A percentile compares a stretch with the other conserved stretches of the same genome.
phyloP scores from a whole-genome alignment of 2,888 invertebrate species.

The Allygus modestus region DNA sequence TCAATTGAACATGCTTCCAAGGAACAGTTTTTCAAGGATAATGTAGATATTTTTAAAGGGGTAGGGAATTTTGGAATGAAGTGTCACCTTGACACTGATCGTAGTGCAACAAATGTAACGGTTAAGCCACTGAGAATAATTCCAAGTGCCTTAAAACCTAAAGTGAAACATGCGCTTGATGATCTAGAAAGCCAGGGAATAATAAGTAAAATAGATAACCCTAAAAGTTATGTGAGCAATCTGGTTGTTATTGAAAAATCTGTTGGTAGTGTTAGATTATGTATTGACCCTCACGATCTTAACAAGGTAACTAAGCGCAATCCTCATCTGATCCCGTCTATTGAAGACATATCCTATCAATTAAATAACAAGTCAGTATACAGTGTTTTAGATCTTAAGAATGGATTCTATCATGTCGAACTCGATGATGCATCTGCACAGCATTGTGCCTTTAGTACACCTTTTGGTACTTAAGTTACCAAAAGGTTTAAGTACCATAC shows the following conservation, averaged over 20 bases:
- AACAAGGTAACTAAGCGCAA: conserved; percentile 63
- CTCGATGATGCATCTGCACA: conserved; percentile 50
- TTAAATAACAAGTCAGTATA: conserved; percentile 68
- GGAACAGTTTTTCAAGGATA: too few species aligned
- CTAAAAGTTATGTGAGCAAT: conserved; percentile 56
- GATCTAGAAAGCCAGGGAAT: too few species aligned
- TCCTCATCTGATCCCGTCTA: conserved; percentile 59
- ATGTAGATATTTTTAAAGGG: too few species aligned
- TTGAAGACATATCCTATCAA: conserved; percentile 68
- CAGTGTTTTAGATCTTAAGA: conserved; percentile 66
- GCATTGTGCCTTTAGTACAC: conserved; percentile 62
- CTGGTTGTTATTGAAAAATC: conserved; percentile 62
- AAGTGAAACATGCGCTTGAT: too few species aligned
- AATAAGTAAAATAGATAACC: conserved; percentile 57
- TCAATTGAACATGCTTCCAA: too few species aligned
- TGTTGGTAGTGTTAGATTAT: conserved; percentile 62
- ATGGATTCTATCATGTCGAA: conserved; percentile 63
- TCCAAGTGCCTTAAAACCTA: too few species aligned
- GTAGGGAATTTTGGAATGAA: too few species aligned
- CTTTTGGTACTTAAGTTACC: conserved; percentile 63
- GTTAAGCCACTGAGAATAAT: too few species aligned
- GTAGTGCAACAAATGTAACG: too few species aligned
- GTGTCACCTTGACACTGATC: too few species aligned
- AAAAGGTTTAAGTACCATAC: too few species aligned
- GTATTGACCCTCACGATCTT: conserved; percentile 64